Base-by-base conservation (phyloP, 2,797 vertebrate species). In the Coccyzus lansbergi region DNA sequence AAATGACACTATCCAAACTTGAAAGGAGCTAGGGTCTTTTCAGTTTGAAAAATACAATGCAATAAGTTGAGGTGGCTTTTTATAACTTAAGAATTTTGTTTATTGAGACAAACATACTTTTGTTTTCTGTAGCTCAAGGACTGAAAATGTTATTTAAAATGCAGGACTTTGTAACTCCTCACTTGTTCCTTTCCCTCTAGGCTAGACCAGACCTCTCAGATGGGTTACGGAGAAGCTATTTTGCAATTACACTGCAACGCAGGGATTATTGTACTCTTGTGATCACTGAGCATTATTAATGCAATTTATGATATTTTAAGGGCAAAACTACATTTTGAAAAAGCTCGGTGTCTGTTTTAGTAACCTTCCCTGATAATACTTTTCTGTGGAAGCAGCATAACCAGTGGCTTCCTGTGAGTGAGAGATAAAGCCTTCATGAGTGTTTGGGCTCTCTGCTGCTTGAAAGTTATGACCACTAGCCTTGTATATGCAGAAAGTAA, bases 401-500 rank as follows among this genome's bases (percentile, higher is more conserved):
- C n/a, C 0, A 0, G 44, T 29, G 6, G 17, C 17, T 84, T 51
- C 59, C 68, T 48, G 22, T 12, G 76, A 38, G 29, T 15, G n/a
- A 49, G 28, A 56, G 31, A 16, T 14, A 59, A 65, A 83, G 14
- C 31, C 22, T 87, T 69, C 1, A 2, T 31, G 19, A 53, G 21
- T 36, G 13, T 49, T 68, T 2, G 2, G 11, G 14, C 26, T 42
- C 34, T 29, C 44, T 40, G 11, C 52, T 65, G 4, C 34, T 22
- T 40, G 15, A 38, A 46, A 77, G 49, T 38, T 36, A 12, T 14
- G 36, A 49, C 46, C 12, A 6, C 55, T 38, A 26, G 10, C 40
- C 31, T 52, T 0, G 0, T 31, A 7, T 4, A 11, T 16, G 52
- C 62, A 48, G 42, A n/a, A 84, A 38, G 31, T 21, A 62, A 58